Evolutionary conservation across 2,888 invertebrate genomes (phyloP).

Genomic region (Nebria brevicollis): DNA sequence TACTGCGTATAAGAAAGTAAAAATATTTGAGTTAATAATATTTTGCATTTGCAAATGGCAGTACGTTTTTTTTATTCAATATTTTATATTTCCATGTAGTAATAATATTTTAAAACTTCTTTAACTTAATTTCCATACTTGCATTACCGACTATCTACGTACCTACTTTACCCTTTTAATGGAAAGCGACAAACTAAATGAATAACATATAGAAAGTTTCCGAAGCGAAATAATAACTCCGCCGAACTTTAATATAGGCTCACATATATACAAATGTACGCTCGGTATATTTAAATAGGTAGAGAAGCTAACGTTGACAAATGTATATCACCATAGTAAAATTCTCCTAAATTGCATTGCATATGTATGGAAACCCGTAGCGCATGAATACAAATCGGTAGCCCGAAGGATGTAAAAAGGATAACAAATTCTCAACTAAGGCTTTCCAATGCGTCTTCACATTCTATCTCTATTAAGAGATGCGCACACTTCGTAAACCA

Average conservation of each 20-base stretch:
- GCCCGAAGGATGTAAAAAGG: conserved; percentile 13
- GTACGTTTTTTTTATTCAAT: too few species aligned
- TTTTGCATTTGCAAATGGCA: too few species aligned
- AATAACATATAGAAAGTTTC: background rate
- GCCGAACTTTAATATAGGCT: background rate
- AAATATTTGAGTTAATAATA: too few species aligned
- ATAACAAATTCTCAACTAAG: conserved; percentile 11
- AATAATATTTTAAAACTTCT: too few species aligned
- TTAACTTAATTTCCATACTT: too few species aligned
- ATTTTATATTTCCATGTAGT: too few species aligned
- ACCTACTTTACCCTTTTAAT: too few species aligned
- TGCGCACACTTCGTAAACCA: background rate
- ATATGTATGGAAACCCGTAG: conserved; percentile 9
- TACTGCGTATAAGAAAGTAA: too few species aligned
- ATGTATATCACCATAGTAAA: conserved; percentile 9
- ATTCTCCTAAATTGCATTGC: conserved; percentile 19
- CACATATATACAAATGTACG: background rate
- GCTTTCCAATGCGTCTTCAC: conserved; percentile 2
- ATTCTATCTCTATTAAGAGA: conserved; percentile 9
- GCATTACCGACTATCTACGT: too few species aligned
- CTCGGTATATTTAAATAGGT: background rate
- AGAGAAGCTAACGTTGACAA: conserved; percentile 8
- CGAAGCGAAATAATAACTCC: background rate
- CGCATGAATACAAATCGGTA: conserved; percentile 17
- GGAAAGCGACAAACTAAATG: too few species aligned